phyloP scores from a whole-genome alignment of 2,113 vertebrate genomes.

The Sterrhoptilus dennistouni region DNA sequence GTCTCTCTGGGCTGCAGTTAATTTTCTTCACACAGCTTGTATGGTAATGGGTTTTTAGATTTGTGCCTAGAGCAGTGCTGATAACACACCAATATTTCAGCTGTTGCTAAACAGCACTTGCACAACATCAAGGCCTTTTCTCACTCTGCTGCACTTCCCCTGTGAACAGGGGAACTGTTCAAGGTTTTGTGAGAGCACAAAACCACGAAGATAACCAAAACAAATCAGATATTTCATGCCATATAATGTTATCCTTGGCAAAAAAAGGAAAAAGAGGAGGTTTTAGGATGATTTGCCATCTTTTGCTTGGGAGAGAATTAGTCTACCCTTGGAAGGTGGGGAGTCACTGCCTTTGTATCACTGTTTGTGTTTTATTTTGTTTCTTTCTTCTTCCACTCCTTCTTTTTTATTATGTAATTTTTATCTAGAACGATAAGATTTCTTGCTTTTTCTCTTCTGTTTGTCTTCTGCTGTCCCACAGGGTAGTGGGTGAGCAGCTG shows the following conservation, averaged over 20 bases:
- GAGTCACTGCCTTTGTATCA: neutral
- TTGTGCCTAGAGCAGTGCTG: neutral
- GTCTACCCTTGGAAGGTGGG: neutral
- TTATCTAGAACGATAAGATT: neutral
- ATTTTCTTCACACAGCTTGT: neutral
- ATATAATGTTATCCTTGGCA: neutral
- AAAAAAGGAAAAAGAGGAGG: neutral
- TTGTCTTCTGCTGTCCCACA: neutral
- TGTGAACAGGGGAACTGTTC: accelerated
- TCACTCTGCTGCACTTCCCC: neutral
- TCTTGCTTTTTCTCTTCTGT: neutral
- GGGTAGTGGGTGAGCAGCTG: neutral
- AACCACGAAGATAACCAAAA: neutral
- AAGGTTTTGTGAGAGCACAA: neutral
- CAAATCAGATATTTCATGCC: neutral
- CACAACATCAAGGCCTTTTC: neutral
- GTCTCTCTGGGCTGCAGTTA: neutral
- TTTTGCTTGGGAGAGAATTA: neutral
- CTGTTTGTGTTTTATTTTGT: neutral
- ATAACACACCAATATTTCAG: neutral
- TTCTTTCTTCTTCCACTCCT: neutral
- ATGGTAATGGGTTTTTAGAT: neutral
- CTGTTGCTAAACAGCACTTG: neutral
- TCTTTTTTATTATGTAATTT: neutral
- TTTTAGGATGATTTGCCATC: neutral